Evolutionary conservation across 2,888 invertebrate species (phyloP).

Genomic region (Phytoseiulus persimilis): DNA sequence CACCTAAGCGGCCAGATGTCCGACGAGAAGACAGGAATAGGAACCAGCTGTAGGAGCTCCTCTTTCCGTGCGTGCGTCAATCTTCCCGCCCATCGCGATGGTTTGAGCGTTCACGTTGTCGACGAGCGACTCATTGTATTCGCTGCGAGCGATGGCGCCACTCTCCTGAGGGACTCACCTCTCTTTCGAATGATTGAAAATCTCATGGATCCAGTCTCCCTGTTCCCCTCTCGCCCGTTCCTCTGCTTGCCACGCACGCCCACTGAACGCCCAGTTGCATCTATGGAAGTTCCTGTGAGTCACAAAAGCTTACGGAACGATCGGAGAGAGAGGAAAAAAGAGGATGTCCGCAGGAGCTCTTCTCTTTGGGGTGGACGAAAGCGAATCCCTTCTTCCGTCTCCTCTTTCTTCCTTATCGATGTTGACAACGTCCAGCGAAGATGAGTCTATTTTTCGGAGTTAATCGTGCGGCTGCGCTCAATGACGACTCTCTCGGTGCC

Average conservation of each 20-base stretch:
- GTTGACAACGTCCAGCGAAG: not conserved
- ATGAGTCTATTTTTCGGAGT: constrained; percentile 17
- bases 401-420: constrained; percentile 1
- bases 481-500: not conserved
- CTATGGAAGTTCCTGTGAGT: not conserved
- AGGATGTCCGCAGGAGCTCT: not conserved
- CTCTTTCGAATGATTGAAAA: not conserved
- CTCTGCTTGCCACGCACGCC: not conserved
- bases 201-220: not conserved
- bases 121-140: not conserved
- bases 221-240: not conserved
- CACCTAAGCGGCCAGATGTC: not conserved
- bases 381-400: not conserved
- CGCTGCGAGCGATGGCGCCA: too few relatives aligned
- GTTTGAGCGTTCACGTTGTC: not conserved
- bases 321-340: not conserved
- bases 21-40: not conserved
- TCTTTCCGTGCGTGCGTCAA: not conserved
- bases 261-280: not conserved
- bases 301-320: not conserved
- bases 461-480: constrained; percentile 29
- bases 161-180: not conserved
- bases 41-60: not conserved
- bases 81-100: not conserved
- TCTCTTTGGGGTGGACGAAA: not conserved